phyloP scores from a whole-genome alignment of 2,888 invertebrate species.

The Eurois occulta region DNA sequence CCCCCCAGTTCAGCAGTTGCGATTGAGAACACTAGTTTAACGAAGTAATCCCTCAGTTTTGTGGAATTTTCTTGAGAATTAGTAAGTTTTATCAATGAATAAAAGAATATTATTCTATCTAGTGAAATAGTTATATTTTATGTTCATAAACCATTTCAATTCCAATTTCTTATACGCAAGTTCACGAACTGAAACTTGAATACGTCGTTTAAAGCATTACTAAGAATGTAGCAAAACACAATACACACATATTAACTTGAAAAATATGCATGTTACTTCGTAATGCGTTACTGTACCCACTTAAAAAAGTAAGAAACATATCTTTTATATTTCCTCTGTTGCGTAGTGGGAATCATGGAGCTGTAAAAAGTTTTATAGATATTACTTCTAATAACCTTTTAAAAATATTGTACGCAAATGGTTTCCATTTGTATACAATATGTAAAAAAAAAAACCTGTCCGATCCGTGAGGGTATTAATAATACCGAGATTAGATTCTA shows the following conservation, averaged over 20 bases:
- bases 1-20: no score
- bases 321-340: constrained; percentile 43
- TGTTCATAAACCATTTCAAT: neutral
- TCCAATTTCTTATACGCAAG: neutral
- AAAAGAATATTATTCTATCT: no score
- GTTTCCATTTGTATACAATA: neutral
- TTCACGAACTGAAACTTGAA: constrained; percentile 1
- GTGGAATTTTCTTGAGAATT: no score
- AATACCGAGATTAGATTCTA: no score
- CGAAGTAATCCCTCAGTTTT: no score
- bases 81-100: no score
- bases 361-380: neutral
- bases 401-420: no score
- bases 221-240: constrained; percentile 3
- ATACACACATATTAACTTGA: neutral
- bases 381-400: neutral
- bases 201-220: constrained; percentile 41
- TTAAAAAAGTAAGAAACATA: constrained; percentile 62
- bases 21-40: no score
- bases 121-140: neutral
- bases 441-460: no score
- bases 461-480: no score
- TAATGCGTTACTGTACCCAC: constrained; percentile 71
- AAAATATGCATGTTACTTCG: constrained; percentile 8
- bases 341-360: constrained; percentile 44